Evolutionary conservation across 2,797 vertebrate species (phyloP).

Genomic region (Ctenochaetus hawaiiensis): DNA sequence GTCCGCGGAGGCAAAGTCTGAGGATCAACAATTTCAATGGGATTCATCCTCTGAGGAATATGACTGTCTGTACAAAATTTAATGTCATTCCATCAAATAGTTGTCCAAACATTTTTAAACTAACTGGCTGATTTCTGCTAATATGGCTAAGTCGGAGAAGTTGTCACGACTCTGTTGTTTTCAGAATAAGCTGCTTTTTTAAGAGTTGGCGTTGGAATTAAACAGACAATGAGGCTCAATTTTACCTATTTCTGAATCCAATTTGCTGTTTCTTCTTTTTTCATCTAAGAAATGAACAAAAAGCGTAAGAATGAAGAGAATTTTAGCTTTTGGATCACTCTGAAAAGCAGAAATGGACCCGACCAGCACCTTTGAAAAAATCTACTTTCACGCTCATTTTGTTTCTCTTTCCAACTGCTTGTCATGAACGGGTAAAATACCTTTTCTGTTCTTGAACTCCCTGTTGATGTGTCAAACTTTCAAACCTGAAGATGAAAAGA

Average conservation of each 20-base stretch:
- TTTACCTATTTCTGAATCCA: conserved; percentile 36
- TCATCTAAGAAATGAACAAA: conserved; percentile 43
- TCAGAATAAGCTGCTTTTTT: neutral
- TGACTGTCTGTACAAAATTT: neutral
- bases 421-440: conserved; percentile 21
- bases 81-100: neutral
- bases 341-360: neutral
- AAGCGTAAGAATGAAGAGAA: conserved; percentile 30
- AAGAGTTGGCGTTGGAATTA: conserved; percentile 16
- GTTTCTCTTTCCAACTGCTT: conserved; percentile 8
- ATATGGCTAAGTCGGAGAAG: neutral
- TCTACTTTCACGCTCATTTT: conserved; percentile 29
- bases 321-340: conserved; percentile 12
- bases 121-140: neutral
- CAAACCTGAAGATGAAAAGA: conserved; percentile 49
- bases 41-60: neutral
- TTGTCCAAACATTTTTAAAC: neutral
- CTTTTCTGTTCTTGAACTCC: conserved; percentile 24
- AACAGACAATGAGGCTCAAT: conserved; percentile 29
- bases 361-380: conserved; percentile 2
- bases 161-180: neutral
- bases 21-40: neutral
- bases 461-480: conserved; percentile 48
- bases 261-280: conserved; percentile 28
- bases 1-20: neutral